Evolutionary conservation across 2,797 vertebrate species (phyloP).

Genomic region (Pterois miles): DNA sequence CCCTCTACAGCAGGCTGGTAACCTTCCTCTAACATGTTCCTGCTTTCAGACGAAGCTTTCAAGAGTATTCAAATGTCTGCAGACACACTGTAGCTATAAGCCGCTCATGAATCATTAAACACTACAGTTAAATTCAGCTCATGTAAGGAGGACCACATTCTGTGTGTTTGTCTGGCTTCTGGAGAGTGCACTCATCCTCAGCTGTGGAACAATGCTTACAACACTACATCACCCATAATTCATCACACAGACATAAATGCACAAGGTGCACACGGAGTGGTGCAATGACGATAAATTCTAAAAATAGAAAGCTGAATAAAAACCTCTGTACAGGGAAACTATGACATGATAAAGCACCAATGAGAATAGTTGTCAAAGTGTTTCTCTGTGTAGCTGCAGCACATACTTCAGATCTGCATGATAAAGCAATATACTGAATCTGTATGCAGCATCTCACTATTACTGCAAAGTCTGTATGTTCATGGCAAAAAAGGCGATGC

Average conservation of each 20-base stretch:
- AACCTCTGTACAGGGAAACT: conserved; percentile 60
- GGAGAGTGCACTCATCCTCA: conserved; percentile 63
- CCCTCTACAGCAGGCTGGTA: conserved; percentile 24
- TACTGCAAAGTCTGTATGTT: conserved; percentile 14
- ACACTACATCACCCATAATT: conserved; percentile 81
- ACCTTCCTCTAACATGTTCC: conserved; percentile 30
- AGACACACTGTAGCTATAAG: conserved; percentile 45
- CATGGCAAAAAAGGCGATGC: not conserved
- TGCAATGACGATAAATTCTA: conserved; percentile 73
- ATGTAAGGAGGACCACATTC: conserved; percentile 59
- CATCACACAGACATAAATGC: conserved; percentile 75
- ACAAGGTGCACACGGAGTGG: conserved; percentile 75
- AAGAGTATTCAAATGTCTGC: conserved; percentile 55
- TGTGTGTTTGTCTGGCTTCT: conserved; percentile 63
- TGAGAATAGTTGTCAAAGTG: conserved; percentile 52
- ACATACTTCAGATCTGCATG: conserved; percentile 56
- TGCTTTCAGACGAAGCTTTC: conserved; percentile 44
- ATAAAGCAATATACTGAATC: conserved; percentile 34
- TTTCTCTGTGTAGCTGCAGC: conserved; percentile 53
- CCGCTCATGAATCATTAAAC: conserved; percentile 67
- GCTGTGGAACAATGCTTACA: conserved; percentile 75
- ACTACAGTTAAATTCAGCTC: conserved; percentile 55
- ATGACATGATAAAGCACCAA: conserved; percentile 72
- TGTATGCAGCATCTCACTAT: conserved; percentile 2
- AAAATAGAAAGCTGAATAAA: conserved; percentile 75